A percentile compares a stretch with the other conserved stretches of the same genome.
Conservation (phyloP, 2,888 invertebrate genomes). For the Platycheirus albimanus region DNA sequence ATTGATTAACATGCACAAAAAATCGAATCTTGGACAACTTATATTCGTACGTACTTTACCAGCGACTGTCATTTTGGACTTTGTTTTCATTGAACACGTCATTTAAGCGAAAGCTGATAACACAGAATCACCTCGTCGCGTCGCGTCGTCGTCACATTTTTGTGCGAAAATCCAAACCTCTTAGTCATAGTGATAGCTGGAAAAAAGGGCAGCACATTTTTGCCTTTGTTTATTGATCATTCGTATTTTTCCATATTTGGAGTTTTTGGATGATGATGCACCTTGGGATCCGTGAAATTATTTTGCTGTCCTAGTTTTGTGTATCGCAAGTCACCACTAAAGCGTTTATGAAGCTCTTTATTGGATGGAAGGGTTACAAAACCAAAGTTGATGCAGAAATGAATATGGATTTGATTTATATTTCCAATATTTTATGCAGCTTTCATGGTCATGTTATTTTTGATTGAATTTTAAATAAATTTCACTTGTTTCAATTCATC, state of each 20-base stretch:
- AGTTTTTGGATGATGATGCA: slow-evolving; percentile 17
- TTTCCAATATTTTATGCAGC: not conserved
- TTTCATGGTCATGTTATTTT: not conserved
- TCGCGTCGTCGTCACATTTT: slow-evolving; percentile 45
- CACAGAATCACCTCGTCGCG: slow-evolving; percentile 36
- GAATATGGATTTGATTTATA: not conserved
- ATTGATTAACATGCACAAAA: no score
- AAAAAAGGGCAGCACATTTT: slow-evolving; percentile 59
- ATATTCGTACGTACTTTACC: not conserved
- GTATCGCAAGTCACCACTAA: no score
- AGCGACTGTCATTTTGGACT: not conserved
- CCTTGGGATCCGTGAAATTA: not conserved
- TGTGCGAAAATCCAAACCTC: slow-evolving; percentile 55
- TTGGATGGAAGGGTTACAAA: not conserved
- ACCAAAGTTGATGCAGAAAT: not conserved
- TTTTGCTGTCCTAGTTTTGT: not conserved
- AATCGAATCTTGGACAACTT: not conserved
- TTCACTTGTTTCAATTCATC: not conserved
- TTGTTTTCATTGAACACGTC: slow-evolving; percentile 55
- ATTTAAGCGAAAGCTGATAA: slow-evolving; percentile 69
- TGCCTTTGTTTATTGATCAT: slow-evolving; percentile 8
- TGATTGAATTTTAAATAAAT: not conserved
- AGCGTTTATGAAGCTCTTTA: not conserved
- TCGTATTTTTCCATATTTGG: slow-evolving; percentile 31
- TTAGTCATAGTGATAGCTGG: slow-evolving; percentile 48